Base-by-base conservation (phyloP, 2,797 vertebrate species). In the Orestias chungarensis region DNA sequence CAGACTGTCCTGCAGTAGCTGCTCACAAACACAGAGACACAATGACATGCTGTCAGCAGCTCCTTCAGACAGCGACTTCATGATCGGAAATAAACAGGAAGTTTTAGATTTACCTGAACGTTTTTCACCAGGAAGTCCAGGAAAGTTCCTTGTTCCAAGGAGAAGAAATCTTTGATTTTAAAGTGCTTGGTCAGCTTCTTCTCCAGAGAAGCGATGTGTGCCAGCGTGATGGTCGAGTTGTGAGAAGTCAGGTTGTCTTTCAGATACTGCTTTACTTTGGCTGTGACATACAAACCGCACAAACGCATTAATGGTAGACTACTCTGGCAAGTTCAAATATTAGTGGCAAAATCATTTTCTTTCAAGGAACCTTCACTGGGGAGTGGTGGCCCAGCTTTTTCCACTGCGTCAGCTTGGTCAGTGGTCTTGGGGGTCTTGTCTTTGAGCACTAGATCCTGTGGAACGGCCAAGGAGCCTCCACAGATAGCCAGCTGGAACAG, bases 401-500 rank as follows among this genome's bases (percentile, higher is more conserved):
- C 86, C 35, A 85, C 87, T 0, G 52, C 40, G 57, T 82, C 86
- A n/a, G 66, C 70, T 81, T 65, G 75, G 25, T 79, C 76, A 0
- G 65, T 46, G 27, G 70, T 73, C 78, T 87, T 93, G 57, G 75
- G 31, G 9, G 83, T 23, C 66, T 93, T 93, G 15, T 93, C 89
- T 80, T 93, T 94, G 7, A 79, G 87, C 42, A 92, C 88, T 78
- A 94, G 83, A 78, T 95, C 92, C 18, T 84, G 89, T 3, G 94
- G 94, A n/a, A 88, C 65, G 2, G 90, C 92, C 75, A 95, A 82
- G 0, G 94, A 94, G 61, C 94, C 94, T 20, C 93, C 92, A 23
- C 94, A 95, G 84, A 95, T 93, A 66, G 94, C 93, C 69, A 95
- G 82, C 85, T 95, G 95, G 70, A 95, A 94, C 71, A 95, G 82